Percentiles rank a stretch among this genome's conserved stretches.
Conservation (phyloP, 2,888 invertebrate species). For the Zaprionus lineosus region DNA sequence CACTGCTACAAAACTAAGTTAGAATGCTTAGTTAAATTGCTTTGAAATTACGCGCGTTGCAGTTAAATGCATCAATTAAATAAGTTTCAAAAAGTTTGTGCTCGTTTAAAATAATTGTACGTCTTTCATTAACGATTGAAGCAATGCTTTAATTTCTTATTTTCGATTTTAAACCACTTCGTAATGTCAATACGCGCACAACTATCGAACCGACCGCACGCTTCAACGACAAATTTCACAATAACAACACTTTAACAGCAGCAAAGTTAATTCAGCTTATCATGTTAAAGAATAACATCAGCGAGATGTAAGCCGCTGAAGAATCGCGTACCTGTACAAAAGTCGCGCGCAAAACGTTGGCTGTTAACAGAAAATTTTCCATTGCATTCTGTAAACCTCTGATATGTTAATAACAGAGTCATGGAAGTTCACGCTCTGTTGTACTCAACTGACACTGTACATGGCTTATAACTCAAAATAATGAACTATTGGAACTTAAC, state of each 20-base stretch:
- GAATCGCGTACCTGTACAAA: constrained; percentile 21
- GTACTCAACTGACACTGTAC: too few species aligned
- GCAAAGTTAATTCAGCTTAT: constrained; percentile 1
- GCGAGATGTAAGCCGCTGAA: constrained; percentile 12
- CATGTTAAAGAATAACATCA: constrained; percentile 29
- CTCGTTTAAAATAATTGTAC: neutral
- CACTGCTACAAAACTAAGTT: constrained; percentile 36
- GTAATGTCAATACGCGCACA: constrained; percentile 21
- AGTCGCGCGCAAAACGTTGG: constrained; percentile 7
- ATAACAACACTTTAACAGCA: constrained; percentile 45
- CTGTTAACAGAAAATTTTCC: neutral
- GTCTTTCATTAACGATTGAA: neutral
- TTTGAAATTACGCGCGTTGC: constrained; percentile 31
- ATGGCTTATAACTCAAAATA: too few species aligned
- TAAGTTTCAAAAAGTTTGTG: constrained; percentile 3
- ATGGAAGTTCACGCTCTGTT: too few species aligned
- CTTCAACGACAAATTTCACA: constrained; percentile 41
- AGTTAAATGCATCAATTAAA: constrained; percentile 15
- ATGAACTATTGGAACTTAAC: too few species aligned
- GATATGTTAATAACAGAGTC: constrained; percentile 7
- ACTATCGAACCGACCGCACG: constrained; percentile 27
- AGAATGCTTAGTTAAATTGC: constrained; percentile 40
- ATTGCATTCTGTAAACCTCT: constrained; percentile 1
- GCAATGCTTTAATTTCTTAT: constrained; percentile 23
- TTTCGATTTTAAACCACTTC: constrained; percentile 41